Base-by-base conservation (phyloP, 1,140 invertebrate genomes). In the Tribolium madens region DNA sequence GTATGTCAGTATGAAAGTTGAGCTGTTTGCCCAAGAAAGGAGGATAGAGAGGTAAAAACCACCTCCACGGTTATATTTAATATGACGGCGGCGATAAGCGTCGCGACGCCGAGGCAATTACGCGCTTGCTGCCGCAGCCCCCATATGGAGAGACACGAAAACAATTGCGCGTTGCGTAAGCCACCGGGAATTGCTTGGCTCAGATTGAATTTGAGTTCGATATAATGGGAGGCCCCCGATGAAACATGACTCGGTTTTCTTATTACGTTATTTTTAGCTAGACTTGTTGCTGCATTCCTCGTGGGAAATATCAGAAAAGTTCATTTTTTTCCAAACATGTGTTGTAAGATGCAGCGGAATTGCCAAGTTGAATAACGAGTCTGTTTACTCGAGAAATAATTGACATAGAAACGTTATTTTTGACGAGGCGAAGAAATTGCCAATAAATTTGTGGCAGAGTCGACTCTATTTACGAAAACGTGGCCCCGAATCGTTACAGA, bases 1-100 rank as follows among this genome's bases (percentile, higher is more conserved):
- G 80, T 82, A 82, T 83, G 79, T 82, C 84, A 84, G 79, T 80
- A 84, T 84, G 84, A 82, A 81, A 84, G 80, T 82, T 80, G 81
- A 82, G 76, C 79, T 78, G 69, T 76, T 83, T 72, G 80, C 75
- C 42, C 76, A 82, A 79, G 79, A 78, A 78, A 78, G 70, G 52
- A 79, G 75, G 81, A 80, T 83, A 75, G 83, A 80, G 75, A 84
- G 84, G 84, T 84, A 79, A 83, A 46, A 42, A 52, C 68, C 21
- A 15, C 48, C 31, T 26, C 12, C 9, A 48, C 4, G 14, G 52
- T 57, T 64, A 64, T 31, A 64, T 64, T 31, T 64, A 64, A 31
- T 26, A 26, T 26, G 12, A 0, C 57, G 26, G 7, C 26, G 26
- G 12, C 21, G 6, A 1, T 57, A 17, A 57, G 26, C 31, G 9